Base-by-base conservation (phyloP, 2,113 vertebrate genomes). In the Thunnus thynnus region DNA sequence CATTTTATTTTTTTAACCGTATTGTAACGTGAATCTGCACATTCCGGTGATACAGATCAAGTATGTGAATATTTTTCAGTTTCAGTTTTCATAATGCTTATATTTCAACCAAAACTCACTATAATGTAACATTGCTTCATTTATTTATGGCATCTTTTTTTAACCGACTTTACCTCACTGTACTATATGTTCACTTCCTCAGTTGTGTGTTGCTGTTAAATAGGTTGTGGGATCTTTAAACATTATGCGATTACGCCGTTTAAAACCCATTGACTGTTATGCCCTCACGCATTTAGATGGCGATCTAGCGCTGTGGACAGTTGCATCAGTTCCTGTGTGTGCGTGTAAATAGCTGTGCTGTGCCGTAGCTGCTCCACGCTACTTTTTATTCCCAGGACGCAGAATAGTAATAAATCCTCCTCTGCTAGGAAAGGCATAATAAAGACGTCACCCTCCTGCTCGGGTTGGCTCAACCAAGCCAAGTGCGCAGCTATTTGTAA, bases 401-500 rank as follows among this genome's bases (percentile, higher is more conserved):
- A 85, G 82, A 87, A 73, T 73, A 87, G 74, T 72, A 82, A 84
- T 90, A 86, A 89, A 92, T 87, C 75, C 82, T 83, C 75, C 82
- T 88, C 86, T 80, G 84, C 84, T 79, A 58, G 72, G 77, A 85
- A 86, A 88, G 84, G 87, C 91, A 89, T 87, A 93, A 93, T 94
- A 94, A 91, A 94, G 93, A 95, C 95, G 95, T 96, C 95, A 95
- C 93, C 91, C 86, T 86, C 71, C 72, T 62, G 92, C 91, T 93
- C 86, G 84, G 90, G 81, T 83, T 82, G 90, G 88, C 85, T 85
- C 86, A 66, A 84, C 86, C 81, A 82, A 76, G 83, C 91, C 70
- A 93, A 95, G 93, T 95, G 94, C 95, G 95, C 93, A 96, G 95
- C 91, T 95, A 88, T 91, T 91, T 88, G 93, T 90, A 88, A 87